Conservation (phyloP, 2,113 vertebrate species). For the Pitta sordida region DNA sequence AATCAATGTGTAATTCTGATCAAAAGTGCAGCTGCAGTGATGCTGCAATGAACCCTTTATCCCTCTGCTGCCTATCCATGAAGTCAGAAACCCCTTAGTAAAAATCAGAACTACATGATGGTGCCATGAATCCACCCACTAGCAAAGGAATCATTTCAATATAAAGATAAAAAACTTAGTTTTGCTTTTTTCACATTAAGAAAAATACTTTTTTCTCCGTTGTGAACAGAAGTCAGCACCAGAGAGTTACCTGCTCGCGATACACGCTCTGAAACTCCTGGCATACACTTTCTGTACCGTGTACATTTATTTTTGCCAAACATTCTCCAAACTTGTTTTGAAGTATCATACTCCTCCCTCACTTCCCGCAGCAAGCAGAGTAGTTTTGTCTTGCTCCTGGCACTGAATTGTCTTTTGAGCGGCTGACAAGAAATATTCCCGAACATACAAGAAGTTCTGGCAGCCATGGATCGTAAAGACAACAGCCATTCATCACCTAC, state of each 20-base stretch:
- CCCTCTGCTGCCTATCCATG: background rate
- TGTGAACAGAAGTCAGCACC: background rate
- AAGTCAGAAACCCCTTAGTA: background rate
- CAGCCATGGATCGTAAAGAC: background rate
- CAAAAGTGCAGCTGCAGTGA: background rate
- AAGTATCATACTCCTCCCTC: background rate
- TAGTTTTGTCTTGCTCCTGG: background rate
- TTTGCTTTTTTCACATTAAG: no score
- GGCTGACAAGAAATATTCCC: background rate
- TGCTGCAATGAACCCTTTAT: background rate
- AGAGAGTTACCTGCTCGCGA: background rate
- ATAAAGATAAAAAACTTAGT: background rate
- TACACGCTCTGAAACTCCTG: background rate
- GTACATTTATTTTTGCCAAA: background rate
- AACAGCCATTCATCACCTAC: background rate
- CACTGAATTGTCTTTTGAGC: background rate
- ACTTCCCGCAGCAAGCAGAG: background rate
- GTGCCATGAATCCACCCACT: background rate
- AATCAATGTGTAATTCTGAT: background rate
- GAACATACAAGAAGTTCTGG: background rate
- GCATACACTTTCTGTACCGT: background rate
- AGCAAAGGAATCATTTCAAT: background rate
- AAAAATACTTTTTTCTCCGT: background rate
- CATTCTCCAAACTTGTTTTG: background rate
- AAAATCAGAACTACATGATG: background rate